phyloP scores from a whole-genome alignment of 1,140 invertebrate species.

The Megathymus violae region DNA sequence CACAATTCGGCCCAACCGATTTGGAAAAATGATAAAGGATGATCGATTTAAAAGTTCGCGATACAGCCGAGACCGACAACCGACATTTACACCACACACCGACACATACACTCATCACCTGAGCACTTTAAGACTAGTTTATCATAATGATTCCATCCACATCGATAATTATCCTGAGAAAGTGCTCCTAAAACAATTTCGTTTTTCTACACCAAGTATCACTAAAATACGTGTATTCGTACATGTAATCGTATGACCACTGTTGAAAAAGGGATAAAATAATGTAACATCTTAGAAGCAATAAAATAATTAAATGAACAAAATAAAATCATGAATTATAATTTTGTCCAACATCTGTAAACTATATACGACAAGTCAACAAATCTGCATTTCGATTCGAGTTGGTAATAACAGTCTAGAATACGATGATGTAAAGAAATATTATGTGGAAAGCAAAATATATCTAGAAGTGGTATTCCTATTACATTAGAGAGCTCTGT shows the following conservation, averaged over 20 bases:
- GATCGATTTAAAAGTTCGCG: no score
- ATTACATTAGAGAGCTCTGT: constrained; percentile 1
- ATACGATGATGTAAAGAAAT: background rate
- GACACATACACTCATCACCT: no score
- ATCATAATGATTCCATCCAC: no score
- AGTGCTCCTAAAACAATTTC: background rate
- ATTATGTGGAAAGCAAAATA: no score
- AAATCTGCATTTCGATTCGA: no score
- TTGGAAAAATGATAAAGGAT: no score
- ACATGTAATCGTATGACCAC: background rate
- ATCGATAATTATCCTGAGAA: background rate
- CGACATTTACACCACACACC: no score
- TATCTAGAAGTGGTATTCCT: background rate
- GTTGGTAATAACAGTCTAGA: no score
- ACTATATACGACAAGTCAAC: background rate
- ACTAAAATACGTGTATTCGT: background rate
- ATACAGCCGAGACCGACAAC: no score
- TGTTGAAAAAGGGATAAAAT: background rate
- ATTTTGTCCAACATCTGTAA: background rate
- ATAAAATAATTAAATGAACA: constrained; percentile 18
- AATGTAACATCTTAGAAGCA: background rate
- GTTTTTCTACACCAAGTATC: no score
- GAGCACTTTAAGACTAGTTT: no score
- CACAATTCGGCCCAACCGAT: no score
- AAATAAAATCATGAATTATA: background rate